phyloP scores from a whole-genome alignment of 2,888 invertebrate species.

The Zygogramma bicolorata region DNA sequence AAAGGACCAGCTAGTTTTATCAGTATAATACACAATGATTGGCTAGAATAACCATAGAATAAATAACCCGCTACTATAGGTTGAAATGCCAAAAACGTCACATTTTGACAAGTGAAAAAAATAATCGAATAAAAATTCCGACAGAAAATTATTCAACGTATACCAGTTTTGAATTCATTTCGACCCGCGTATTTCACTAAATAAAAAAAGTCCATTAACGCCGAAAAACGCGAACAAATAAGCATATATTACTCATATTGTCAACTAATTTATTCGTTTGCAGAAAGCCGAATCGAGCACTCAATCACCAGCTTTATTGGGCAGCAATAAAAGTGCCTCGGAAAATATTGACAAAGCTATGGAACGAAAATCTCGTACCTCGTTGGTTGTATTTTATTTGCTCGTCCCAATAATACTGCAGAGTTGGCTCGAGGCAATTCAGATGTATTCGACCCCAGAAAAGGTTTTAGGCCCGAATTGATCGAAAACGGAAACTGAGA shows the following conservation, averaged over 20 bases:
- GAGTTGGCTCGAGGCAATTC: not conserved
- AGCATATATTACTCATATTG: slow-evolving; percentile 1
- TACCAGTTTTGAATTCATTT: not conserved
- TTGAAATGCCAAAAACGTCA: too few relatives aligned
- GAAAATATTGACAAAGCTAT: slow-evolving; percentile 31
- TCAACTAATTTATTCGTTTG: slow-evolving; percentile 2
- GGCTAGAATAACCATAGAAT: too few relatives aligned
- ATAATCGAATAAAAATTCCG: too few relatives aligned
- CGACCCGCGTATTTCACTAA: not conserved
- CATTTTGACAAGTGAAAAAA: too few relatives aligned
- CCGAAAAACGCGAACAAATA: not conserved
- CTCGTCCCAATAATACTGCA: slow-evolving; percentile 10
- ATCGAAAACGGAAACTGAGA: not conserved
- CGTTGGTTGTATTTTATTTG: slow-evolving; percentile 15
- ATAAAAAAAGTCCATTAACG: not conserved
- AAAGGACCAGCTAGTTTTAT: too few relatives aligned
- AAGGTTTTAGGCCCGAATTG: too few relatives aligned
- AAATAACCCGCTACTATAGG: too few relatives aligned
- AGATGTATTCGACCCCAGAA: too few relatives aligned
- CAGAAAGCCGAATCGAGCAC: not conserved
- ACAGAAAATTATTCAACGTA: too few relatives aligned
- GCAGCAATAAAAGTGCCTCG: slow-evolving; percentile 14
- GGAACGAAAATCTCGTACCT: slow-evolving; percentile 22
- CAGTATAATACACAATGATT: too few relatives aligned
- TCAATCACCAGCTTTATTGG: slow-evolving; percentile 4